Percentiles rank a stretch among this genome's conserved stretches.
Evolutionary conservation across 2,797 vertebrate species (phyloP).

Genomic region (Okamejei kenojei): DNA sequence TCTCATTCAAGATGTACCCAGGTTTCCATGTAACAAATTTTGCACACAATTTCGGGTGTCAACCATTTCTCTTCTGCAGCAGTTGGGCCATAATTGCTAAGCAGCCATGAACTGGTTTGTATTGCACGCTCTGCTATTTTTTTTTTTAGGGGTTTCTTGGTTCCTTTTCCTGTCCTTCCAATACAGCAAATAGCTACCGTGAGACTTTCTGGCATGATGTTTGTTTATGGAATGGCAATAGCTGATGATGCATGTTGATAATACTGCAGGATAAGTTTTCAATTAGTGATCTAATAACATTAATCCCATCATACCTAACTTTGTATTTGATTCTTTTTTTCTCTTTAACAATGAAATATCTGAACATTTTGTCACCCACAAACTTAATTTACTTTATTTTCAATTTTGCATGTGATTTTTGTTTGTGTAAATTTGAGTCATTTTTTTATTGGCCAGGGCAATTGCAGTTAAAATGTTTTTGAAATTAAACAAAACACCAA

Average conservation of each 20-base stretch:
- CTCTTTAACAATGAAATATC: not conserved
- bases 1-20: slow-evolving; percentile 45
- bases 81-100: slow-evolving; percentile 99
- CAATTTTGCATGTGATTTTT: not conserved
- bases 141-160: slow-evolving; percentile 66
- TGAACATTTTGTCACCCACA: not conserved
- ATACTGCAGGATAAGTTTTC: slow-evolving; percentile 83
- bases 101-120: slow-evolving; percentile 99
- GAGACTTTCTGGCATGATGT: slow-evolving; percentile 99
- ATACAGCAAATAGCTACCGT: slow-evolving; percentile 97
- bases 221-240: slow-evolving; percentile 98
- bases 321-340: not conserved
- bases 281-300: slow-evolving; percentile 39
- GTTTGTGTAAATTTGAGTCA: not conserved
- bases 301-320: not conserved
- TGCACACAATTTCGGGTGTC: slow-evolving; percentile 99
- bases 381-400: not conserved
- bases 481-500: not conserved
- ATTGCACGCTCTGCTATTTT: slow-evolving; percentile 99
- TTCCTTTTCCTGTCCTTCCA: slow-evolving; percentile 82
- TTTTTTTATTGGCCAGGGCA: not conserved
- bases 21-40: slow-evolving; percentile 83
- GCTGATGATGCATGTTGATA: slow-evolving; percentile 90
- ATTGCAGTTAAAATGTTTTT: not conserved
- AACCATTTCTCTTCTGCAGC: slow-evolving; percentile 99